Evolutionary conservation across 2,888 invertebrate genomes (phyloP).

Genomic region (Ochropleura leucogaster): DNA sequence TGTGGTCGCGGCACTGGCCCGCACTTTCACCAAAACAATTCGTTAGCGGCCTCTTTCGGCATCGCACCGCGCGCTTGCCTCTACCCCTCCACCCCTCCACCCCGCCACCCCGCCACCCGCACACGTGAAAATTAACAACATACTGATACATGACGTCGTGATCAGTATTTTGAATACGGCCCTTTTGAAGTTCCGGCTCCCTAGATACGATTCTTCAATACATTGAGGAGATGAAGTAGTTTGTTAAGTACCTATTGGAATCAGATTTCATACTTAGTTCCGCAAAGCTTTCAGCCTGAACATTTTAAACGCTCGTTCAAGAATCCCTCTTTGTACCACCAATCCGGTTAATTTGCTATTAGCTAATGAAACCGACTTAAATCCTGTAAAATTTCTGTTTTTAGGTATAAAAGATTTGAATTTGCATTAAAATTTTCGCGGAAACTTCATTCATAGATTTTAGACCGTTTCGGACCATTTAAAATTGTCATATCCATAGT

Average conservation of each 20-base stretch:
- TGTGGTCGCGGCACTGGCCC: slow-evolving; percentile 90
- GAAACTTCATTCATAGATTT: background rate
- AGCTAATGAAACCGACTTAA: background rate
- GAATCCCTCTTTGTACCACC: background rate
- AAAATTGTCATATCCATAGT: background rate
- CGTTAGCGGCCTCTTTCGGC: slow-evolving; percentile 90
- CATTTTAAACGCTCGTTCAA: background rate
- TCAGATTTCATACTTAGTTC: background rate
- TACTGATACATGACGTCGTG: slow-evolving; percentile 83
- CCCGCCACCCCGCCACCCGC: slow-evolving; percentile 81
- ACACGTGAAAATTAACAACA: slow-evolving; percentile 88
- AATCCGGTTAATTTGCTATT: background rate
- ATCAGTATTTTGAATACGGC: slow-evolving; percentile 81
- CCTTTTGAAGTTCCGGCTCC: slow-evolving; percentile 79
- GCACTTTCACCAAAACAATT: slow-evolving; percentile 91
- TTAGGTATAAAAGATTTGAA: background rate
- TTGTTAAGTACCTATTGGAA: slow-evolving; percentile 10
- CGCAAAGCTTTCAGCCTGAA: slow-evolving; percentile 25
- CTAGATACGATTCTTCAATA: slow-evolving; percentile 61
- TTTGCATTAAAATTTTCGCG: background rate
- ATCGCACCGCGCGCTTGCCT: slow-evolving; percentile 83
- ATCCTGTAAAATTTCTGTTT: background rate
- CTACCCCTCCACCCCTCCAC: slow-evolving; percentile 80
- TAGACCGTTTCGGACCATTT: too few species aligned
- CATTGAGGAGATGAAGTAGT: slow-evolving; percentile 30